Conservation (phyloP, 1,140 invertebrate species). For the Mycetomoellerius zeteki region DNA sequence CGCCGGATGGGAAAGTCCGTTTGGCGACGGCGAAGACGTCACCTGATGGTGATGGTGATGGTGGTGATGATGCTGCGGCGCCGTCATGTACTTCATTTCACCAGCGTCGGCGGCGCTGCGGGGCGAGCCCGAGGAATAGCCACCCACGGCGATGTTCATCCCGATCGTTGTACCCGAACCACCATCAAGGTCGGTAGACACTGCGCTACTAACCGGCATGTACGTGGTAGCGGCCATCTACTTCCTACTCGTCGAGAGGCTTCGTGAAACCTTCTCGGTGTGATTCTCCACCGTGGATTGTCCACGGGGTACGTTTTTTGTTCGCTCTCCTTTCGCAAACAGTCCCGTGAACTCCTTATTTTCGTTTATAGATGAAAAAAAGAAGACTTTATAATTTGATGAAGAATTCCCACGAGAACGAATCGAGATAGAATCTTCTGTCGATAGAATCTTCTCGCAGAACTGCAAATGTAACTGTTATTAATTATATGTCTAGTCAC, state of each 20-base stretch:
- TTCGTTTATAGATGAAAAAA: neutral
- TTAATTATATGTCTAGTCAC: neutral
- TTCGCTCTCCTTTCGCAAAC: neutral
- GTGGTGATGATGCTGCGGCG: constrained; percentile 92
- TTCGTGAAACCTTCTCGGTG: constrained; percentile 49
- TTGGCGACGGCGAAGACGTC: constrained; percentile 89
- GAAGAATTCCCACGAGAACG: neutral
- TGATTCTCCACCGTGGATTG: neutral
- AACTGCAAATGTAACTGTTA: neutral
- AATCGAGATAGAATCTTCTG: neutral
- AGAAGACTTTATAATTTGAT: neutral
- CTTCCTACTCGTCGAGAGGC: constrained; percentile 79
- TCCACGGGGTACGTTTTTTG: neutral
- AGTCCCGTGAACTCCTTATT: neutral
- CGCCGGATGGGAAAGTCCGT: constrained; percentile 90
- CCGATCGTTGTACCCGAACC: constrained; percentile 91
- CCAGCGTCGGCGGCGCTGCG: constrained; percentile 92
- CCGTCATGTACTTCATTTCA: constrained; percentile 98
- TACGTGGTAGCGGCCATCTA: constrained; percentile 95
- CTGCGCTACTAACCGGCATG: constrained; percentile 92
- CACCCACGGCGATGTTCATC: constrained; percentile 89
- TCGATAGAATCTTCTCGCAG: neutral
- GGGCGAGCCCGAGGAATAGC: constrained; percentile 92
- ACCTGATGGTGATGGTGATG: constrained; percentile 91
- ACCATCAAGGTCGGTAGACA: constrained; percentile 91